phyloP scores from a whole-genome alignment of 2,797 vertebrate genomes.

The Poeciliopsis paucimaculata region DNA sequence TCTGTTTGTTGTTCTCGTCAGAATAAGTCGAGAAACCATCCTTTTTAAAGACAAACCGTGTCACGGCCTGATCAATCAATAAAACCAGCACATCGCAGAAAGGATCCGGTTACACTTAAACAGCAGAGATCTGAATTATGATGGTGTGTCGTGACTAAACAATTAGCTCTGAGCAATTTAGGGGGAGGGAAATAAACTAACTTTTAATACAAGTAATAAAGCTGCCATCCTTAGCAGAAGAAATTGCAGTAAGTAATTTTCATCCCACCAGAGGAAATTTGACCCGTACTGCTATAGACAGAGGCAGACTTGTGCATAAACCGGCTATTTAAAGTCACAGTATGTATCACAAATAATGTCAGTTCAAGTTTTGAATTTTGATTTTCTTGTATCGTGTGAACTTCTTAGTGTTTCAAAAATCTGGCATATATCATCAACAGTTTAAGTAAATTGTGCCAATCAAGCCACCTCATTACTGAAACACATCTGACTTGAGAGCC shows the following conservation, averaged over 20 bases:
- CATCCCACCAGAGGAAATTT: background rate
- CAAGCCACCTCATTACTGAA: background rate
- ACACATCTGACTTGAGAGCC: background rate
- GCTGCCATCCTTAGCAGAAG: background rate
- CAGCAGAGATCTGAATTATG: background rate
- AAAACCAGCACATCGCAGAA: too few relatives aligned
- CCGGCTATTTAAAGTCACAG: background rate
- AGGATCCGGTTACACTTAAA: background rate
- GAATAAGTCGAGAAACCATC: too few relatives aligned
- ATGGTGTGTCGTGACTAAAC: background rate
- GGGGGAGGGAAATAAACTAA: too few relatives aligned
- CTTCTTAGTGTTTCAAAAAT: background rate
- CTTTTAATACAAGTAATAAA: background rate
- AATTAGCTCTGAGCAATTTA: background rate
- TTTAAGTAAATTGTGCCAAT: background rate
- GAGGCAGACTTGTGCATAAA: background rate
- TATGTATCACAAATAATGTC: background rate
- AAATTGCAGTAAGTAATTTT: background rate
- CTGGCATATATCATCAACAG: background rate
- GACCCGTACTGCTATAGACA: background rate
- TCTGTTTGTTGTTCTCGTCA: too few relatives aligned
- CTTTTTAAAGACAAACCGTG: too few relatives aligned
- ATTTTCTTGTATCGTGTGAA: background rate
- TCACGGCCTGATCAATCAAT: too few relatives aligned
- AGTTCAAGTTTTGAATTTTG: background rate